A percentile compares a stretch with the other conserved stretches of the same genome.
phyloP scores from a whole-genome alignment of 2,888 invertebrate genomes.

The Halocaridina rubra region DNA sequence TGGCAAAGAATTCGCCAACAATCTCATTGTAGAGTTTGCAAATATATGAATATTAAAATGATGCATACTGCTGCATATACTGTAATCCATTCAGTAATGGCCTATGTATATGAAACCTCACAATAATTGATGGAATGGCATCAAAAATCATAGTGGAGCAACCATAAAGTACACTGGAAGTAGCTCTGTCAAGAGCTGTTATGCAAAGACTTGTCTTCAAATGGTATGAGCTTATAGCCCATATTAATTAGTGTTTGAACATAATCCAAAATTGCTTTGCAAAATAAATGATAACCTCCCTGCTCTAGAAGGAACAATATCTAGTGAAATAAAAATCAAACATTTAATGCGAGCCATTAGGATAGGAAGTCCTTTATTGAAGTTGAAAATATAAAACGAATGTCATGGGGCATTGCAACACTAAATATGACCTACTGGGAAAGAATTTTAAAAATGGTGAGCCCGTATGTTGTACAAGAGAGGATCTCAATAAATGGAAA shows the following conservation, averaged over 20 bases:
- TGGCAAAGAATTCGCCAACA: not conserved
- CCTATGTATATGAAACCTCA: not conserved
- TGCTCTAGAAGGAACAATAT: too few species aligned
- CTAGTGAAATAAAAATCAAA: too few species aligned
- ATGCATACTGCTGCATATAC: slow-evolving; percentile 1
- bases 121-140: slow-evolving; percentile 2
- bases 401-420: not conserved
- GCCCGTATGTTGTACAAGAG: not conserved
- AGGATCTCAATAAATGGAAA: not conserved
- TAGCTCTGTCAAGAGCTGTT: not conserved
- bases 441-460: not conserved
- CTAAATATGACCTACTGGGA: not conserved
- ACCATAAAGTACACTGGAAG: not conserved
- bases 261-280: not conserved
- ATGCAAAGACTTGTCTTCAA: slow-evolving; percentile 13
- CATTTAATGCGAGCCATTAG: not conserved
- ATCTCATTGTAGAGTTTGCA: not conserved
- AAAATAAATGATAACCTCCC: not conserved
- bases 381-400: not conserved
- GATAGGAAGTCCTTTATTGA: not conserved
- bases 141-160: slow-evolving; percentile 10
- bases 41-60: not conserved
- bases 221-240: not conserved
- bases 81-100: not conserved
- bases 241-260: not conserved